A percentile compares a stretch with the other conserved stretches of the same genome.
phyloP scores from a whole-genome alignment of 2,888 invertebrate genomes.

The Eupithecia centaureata region DNA sequence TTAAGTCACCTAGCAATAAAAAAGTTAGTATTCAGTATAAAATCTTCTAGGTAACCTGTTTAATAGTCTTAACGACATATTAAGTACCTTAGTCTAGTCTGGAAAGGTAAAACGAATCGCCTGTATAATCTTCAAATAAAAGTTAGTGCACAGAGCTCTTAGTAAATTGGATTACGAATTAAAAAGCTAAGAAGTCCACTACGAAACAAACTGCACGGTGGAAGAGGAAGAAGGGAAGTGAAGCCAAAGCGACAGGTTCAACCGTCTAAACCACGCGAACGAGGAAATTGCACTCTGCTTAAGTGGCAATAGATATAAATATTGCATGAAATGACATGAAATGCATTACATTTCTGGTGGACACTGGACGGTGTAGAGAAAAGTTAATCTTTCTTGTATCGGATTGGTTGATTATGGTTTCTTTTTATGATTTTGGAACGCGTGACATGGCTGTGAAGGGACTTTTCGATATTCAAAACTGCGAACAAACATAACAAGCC shows the following conservation, averaged over 20 bases:
- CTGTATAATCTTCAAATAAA: background rate
- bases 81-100: background rate
- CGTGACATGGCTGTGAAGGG: too few relatives aligned
- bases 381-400: background rate
- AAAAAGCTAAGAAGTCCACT: background rate
- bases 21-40: too few relatives aligned
- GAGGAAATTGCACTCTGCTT: conserved; percentile 15
- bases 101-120: background rate
- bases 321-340: background rate
- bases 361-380: background rate
- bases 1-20: too few relatives aligned
- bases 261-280: background rate
- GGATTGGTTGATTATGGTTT: too few relatives aligned
- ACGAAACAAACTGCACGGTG: background rate
- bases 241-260: conserved; percentile 13
- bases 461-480: background rate
- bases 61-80: too few relatives aligned
- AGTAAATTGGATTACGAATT: conserved; percentile 1
- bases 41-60: too few relatives aligned
- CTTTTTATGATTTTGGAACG: too few relatives aligned
- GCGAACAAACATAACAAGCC: background rate
- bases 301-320: conserved; percentile 21
- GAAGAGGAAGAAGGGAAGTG: background rate
- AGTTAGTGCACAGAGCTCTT: background rate
- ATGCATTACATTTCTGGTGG: background rate